Percentiles rank a stretch among this genome's conserved stretches.
phyloP scores from a whole-genome alignment of 2,113 vertebrate species.

The Phaethornis superciliosus region DNA sequence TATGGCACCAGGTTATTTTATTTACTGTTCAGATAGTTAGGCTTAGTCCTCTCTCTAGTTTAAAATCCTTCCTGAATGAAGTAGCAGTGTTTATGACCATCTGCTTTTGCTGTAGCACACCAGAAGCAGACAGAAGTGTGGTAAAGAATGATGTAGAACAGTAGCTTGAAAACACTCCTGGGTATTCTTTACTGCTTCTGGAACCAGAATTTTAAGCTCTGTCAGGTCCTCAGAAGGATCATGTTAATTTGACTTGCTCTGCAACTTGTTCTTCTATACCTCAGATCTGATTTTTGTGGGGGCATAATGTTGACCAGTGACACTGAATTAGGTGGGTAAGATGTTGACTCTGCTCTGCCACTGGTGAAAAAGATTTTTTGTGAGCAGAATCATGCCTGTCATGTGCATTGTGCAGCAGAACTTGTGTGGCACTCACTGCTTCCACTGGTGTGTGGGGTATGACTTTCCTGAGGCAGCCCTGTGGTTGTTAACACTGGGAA shows the following conservation, averaged over 20 bases:
- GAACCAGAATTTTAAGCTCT: background rate
- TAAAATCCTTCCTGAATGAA: background rate
- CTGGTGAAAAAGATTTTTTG: background rate
- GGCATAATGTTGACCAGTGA: background rate
- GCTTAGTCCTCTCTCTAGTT: background rate
- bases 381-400: background rate
- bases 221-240: background rate
- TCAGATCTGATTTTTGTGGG: background rate
- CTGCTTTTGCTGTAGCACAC: background rate
- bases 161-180: background rate
- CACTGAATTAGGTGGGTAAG: background rate
- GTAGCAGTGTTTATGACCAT: background rate
- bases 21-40: background rate
- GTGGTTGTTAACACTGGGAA: background rate
- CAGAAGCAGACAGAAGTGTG: background rate
- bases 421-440: background rate
- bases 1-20: background rate
- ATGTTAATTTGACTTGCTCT: background rate
- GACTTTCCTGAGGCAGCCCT: too few relatives aligned
- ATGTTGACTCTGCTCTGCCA: background rate
- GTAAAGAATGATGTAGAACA: background rate
- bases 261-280: background rate
- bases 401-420: accelerated
- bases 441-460: background rate
- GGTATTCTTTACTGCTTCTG: background rate